Evolutionary conservation across 2,797 vertebrate genomes (phyloP).

Genomic region (Ctenopoma kingsleyae): DNA sequence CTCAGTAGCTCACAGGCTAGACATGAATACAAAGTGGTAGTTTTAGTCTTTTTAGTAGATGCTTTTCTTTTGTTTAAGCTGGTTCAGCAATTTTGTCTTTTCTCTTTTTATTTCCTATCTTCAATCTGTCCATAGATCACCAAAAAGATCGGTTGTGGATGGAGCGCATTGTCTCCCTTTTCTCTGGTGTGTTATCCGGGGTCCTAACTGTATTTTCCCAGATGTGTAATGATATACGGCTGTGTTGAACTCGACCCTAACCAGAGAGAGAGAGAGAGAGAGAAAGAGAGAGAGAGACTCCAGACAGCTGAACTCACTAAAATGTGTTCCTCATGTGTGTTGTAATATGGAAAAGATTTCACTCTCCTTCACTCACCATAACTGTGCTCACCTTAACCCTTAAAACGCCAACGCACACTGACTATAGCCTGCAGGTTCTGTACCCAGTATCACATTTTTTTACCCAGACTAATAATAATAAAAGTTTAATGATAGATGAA

Average conservation of each 20-base stretch:
- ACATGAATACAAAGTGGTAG: slow-evolving; percentile 10
- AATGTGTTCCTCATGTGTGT: slow-evolving; percentile 85
- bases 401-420: slow-evolving; percentile 33
- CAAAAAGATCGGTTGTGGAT: slow-evolving; percentile 23
- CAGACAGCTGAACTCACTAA: slow-evolving; percentile 87
- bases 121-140: not conserved
- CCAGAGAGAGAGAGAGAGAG: slow-evolving; percentile 51
- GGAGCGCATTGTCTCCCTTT: slow-evolving; percentile 43
- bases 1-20: slow-evolving; percentile 10
- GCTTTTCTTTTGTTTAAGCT: not conserved
- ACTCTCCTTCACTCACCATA: slow-evolving; percentile 58
- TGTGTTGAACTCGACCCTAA: slow-evolving; percentile 68
- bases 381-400: slow-evolving; percentile 79
- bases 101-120: slow-evolving; percentile 6
- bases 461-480: no score
- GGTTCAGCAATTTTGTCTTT: slow-evolving; percentile 4
- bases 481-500: not conserved
- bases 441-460: not conserved
- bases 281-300: slow-evolving; percentile 66
- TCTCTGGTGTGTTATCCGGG: slow-evolving; percentile 58
- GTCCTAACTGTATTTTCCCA: slow-evolving; percentile 76
- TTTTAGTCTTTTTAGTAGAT: not conserved
- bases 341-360: slow-evolving; percentile 87
- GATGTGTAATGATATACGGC: slow-evolving; percentile 85
- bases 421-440: not conserved